A percentile compares a stretch with the other conserved stretches of the same genome.
These are phyloP conservation scores for Agriopis marginaria DNA, from an alignment of 2,888 invertebrate species.

Conservation along the genomic window DNA sequence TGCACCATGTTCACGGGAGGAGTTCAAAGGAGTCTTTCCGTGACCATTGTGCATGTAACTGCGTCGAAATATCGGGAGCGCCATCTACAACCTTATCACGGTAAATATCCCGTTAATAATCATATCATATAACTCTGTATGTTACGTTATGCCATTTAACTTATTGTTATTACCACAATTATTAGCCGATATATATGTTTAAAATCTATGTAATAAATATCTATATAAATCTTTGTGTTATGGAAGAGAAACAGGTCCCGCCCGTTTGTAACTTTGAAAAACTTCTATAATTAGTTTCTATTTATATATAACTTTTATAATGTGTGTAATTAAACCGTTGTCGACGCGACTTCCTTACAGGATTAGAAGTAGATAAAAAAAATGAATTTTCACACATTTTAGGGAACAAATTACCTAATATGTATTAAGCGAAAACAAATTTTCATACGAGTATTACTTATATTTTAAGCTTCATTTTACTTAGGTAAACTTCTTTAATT, in stretches of 20 bases:
- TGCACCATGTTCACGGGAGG: too few species aligned
- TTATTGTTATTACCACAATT: conserved; percentile 2
- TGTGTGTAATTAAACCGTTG: not conserved
- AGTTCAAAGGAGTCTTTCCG: too few species aligned
- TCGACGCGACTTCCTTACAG: too few species aligned
- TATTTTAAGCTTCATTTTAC: conserved; percentile 1
- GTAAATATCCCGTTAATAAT: too few species aligned
- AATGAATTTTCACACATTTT: not conserved
- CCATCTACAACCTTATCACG: too few species aligned
- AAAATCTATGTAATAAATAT: conserved; percentile 7
- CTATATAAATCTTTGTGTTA: too few species aligned
- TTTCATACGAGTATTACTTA: conserved; percentile 1
- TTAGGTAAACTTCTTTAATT: conserved; percentile 9
- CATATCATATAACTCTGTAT: too few species aligned
- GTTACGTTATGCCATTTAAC: too few species aligned
- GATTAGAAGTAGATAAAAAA: not conserved
- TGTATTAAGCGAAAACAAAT: not conserved
- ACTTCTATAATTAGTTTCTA: not conserved
- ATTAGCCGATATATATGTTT: conserved; percentile 2
- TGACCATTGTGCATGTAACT: too few species aligned
- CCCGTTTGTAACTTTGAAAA: not conserved
- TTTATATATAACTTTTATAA: not conserved
- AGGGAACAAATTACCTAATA: not conserved
- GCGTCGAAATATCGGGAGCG: too few species aligned
- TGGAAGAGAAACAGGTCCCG: not conserved